Base-by-base conservation (phyloP, 2,113 vertebrate genomes). In the Phalacrocorax aristotelis region DNA sequence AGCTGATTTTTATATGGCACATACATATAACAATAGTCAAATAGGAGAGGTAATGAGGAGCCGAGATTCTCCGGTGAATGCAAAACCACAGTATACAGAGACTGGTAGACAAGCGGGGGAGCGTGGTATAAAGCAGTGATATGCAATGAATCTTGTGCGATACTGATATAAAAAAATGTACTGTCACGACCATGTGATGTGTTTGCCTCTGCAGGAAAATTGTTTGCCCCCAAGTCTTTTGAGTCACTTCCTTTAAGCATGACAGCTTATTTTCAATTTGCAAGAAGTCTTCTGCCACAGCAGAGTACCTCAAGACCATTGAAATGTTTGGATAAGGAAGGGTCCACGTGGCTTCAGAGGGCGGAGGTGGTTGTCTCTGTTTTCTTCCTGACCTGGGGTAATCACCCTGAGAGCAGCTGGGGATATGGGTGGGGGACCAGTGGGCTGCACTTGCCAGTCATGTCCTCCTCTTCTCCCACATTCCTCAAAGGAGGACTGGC, bases 41-140 rank as follows among this genome's bases (percentile, higher is more conserved):
- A 57, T 2, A 55, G 1, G 34, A 81, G 72, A 49, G 80, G 34
- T 0, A 51, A 9, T 0, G 1, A 89, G 86, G 62, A 65, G 54
- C 13, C 2, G 1, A 23, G 29, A 29, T 14, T 44, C 52, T 65
- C 42, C 44, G 71, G 42, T 13, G 16, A 88, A 32, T 10, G 27
- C 15, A 80, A 72, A 77, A 23, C 54, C 36, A 13, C 55, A 21
- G 9, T 7, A 7, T 36, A 15, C 34, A 38, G 75, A 26, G 46
- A n/a, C 11, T 1, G 2, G 46, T 1, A 77, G 60, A 42, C 6
- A 11, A 64, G n/a, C 16, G 20, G 60, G 42, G 40, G 27, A 66
- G 32, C 0, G 11, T 2, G 6, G 26, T 34, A 13, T 12, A 26
- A 79, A 83, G 32, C 1, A 1, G 44, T 0, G 1, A 27, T 29